These are phyloP conservation scores for Drosophila ambigua DNA, from an alignment of 1,140 invertebrate genomes.

Conservation along the genomic window DNA sequence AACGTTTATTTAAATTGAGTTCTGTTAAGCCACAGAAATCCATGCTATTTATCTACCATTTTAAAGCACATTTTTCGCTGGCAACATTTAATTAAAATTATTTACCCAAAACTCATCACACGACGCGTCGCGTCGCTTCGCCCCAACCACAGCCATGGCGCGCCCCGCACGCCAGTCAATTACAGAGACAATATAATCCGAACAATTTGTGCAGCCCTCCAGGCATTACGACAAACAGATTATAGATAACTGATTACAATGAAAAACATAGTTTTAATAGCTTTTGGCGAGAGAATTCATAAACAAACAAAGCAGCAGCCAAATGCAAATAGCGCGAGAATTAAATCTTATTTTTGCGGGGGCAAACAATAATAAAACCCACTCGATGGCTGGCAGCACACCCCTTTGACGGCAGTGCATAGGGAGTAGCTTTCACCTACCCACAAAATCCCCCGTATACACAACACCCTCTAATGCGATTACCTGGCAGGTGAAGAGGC, in stretches of 20 bases:
- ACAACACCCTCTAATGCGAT: constrained; percentile 54
- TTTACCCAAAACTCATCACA: no score
- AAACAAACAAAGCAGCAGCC: constrained; percentile 13
- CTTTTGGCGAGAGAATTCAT: constrained; percentile 29
- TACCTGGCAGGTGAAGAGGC: constrained; percentile 2
- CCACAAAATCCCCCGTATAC: constrained; percentile 47
- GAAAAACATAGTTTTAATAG: constrained; percentile 68
- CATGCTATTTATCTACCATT: no score
- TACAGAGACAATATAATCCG: constrained; percentile 26
- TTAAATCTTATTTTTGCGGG: constrained; percentile 32
- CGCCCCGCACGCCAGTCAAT: constrained; percentile 21
- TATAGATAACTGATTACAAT: constrained; percentile 52
- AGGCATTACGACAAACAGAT: constrained; percentile 17
- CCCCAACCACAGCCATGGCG: neutral
- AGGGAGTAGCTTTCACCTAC: no score
- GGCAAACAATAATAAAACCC: constrained; percentile 20
- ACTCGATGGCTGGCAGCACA: neutral
- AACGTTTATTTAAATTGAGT: no score
- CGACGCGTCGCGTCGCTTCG: no score
- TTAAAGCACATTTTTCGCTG: no score
- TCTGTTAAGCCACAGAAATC: no score
- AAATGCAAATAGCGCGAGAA: constrained; percentile 9
- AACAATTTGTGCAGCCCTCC: constrained; percentile 19
- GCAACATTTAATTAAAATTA: no score
- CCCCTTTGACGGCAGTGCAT: no score